Conservation (phyloP, 2,888 invertebrate species). For the Cataglyphis livida region DNA sequence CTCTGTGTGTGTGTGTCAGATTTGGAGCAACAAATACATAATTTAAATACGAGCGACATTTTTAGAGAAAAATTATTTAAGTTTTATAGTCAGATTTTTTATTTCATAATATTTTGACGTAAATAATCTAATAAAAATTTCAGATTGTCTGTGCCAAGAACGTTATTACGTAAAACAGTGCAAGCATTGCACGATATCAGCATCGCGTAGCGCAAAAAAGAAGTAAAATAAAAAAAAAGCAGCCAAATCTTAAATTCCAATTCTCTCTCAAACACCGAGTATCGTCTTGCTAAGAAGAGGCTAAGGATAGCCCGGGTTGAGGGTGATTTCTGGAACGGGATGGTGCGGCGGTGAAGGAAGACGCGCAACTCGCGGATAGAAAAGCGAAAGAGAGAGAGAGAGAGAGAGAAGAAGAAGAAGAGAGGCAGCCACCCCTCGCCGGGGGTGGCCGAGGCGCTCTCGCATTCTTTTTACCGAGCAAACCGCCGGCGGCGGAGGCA, state of each 20-base stretch:
- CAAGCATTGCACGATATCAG: neutral
- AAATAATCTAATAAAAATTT: neutral
- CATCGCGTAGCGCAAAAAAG: neutral
- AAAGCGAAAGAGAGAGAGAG: conserved; percentile 60
- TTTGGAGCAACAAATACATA: neutral
- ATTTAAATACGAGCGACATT: neutral
- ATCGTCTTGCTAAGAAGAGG: conserved; percentile 66
- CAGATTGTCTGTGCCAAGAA: neutral
- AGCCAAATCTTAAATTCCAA: conserved; percentile 37
- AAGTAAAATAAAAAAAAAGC: conserved; percentile 8
- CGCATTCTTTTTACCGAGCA: conserved; percentile 81
- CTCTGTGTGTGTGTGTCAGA: neutral
- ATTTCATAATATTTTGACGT: neutral
- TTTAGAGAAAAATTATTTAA: neutral
- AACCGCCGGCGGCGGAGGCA: conserved; percentile 79
- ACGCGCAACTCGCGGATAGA: conserved; percentile 39
- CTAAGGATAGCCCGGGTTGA: conserved; percentile 68
- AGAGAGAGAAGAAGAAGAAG: conserved; percentile 2
- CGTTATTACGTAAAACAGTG: neutral
- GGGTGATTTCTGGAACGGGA: conserved; percentile 57
- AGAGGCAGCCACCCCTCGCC: neutral
- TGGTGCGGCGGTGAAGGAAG: conserved; percentile 39
- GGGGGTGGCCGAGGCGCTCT: conserved; percentile 70
- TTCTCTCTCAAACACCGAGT: conserved; percentile 68
- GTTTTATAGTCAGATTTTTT: neutral